Conservation (phyloP, 2,797 vertebrate genomes). For the Pipistrellus nathusii region DNA sequence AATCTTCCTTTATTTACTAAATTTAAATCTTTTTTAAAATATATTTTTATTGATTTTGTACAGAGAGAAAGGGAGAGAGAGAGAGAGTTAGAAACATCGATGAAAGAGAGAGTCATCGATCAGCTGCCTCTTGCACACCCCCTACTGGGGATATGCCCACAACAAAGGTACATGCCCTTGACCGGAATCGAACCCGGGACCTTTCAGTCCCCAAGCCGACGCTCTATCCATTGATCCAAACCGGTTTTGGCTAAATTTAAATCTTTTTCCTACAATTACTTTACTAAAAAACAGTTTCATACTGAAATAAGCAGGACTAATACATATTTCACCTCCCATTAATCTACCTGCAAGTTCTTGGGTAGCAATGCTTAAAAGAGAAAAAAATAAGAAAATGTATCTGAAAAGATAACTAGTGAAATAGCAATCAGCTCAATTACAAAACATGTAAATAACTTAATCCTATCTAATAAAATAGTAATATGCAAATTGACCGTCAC, state of each 20-base stretch:
- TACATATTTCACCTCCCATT: background rate
- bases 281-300: constrained; percentile 6
- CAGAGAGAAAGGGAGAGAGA: too few relatives aligned
- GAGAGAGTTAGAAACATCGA: too few relatives aligned
- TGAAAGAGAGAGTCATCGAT: too few relatives aligned
- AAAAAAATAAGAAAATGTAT: background rate
- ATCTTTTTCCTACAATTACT: background rate
- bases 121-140: too few relatives aligned
- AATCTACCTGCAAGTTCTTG: background rate
- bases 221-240: too few relatives aligned
- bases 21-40: background rate
- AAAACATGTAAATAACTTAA: background rate
- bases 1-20: background rate
- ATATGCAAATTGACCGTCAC: too few relatives aligned
- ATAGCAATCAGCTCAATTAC: background rate
- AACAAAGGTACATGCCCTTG: too few relatives aligned
- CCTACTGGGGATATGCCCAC: too few relatives aligned
- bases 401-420: constrained; percentile 4
- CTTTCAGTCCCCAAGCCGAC: too few relatives aligned
- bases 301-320: background rate
- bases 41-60: too few relatives aligned
- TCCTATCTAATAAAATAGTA: too few relatives aligned
- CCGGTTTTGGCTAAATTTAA: background rate
- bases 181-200: too few relatives aligned
- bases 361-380: background rate